These are phyloP conservation scores for Eleginops maclovinus DNA, from an alignment of 2,113 vertebrate species.

Conservation along the genomic window DNA sequence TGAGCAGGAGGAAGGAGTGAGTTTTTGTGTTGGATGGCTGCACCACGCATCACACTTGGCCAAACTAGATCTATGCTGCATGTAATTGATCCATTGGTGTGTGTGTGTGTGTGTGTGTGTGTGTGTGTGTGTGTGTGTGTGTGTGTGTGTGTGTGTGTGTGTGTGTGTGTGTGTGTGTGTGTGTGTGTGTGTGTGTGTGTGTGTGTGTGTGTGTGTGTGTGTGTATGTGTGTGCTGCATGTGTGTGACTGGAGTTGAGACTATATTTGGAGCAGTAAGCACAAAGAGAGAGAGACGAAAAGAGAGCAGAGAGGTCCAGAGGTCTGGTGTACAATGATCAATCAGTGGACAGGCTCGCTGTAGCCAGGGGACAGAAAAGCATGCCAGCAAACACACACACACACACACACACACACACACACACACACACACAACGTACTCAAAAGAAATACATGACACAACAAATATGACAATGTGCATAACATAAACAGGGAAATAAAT, in stretches of 20 bases:
- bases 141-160: slow-evolving; percentile 29
- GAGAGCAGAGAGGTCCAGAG: slow-evolving; percentile 73
- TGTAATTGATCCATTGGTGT: slow-evolving; percentile 65
- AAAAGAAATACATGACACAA: slow-evolving; percentile 29
- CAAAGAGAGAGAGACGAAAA: slow-evolving; percentile 60
- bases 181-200: slow-evolving; percentile 29
- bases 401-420: slow-evolving; percentile 13
- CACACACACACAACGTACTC: slow-evolving; percentile 14
- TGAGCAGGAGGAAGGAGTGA: slow-evolving; percentile 17
- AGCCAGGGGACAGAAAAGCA: slow-evolving; percentile 71
- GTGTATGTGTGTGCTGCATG: slow-evolving; percentile 36
- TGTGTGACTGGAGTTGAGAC: slow-evolving; percentile 46
- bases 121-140: no score
- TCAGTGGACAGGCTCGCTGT: slow-evolving; percentile 69
- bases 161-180: slow-evolving; percentile 29
- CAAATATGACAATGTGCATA: slow-evolving; percentile 28
- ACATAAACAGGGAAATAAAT: slow-evolving; percentile 35
- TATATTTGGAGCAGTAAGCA: slow-evolving; percentile 80
- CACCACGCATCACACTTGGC: slow-evolving; percentile 41
- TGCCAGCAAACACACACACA: slow-evolving; percentile 38
- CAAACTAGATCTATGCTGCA: slow-evolving; percentile 56
- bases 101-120: slow-evolving; percentile 25
- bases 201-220: slow-evolving; percentile 29
- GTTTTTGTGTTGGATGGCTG: slow-evolving; percentile 51
- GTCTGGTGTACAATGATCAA: slow-evolving; percentile 82